These are phyloP conservation scores for Rutilus rutilus DNA, from an alignment of 2,113 vertebrate species.

Conservation along the genomic window DNA sequence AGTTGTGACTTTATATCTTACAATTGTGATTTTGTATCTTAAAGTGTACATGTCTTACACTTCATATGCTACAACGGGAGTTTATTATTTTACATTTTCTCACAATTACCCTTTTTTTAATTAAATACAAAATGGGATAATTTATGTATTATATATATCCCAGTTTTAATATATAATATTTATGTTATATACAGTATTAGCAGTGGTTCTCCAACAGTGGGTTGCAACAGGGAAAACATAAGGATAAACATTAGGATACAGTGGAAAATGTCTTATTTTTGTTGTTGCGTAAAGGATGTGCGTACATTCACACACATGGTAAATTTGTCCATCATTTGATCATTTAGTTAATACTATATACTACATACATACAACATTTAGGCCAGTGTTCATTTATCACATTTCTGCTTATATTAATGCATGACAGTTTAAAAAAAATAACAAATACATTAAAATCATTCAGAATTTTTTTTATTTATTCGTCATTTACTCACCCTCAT, in stretches of 20 bases:
- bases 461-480: no score
- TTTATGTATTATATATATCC: no score
- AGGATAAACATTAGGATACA: neutral
- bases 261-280: neutral
- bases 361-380: neutral
- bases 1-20: neutral
- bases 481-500: neutral
- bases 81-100: neutral
- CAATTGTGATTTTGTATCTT: neutral
- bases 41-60: no score
- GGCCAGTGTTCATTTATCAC: no score
- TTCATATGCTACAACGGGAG: neutral
- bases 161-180: no score
- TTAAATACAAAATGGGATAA: no score
- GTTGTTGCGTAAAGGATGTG: neutral
- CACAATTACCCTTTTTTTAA: neutral
- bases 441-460: no score
- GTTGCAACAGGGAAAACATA: neutral
- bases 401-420: no score
- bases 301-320: neutral
- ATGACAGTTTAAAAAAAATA: neutral
- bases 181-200: neutral
- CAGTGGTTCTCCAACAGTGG: neutral
- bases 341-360: neutral
- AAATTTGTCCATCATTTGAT: neutral